Evolutionary conservation across 2,113 vertebrate genomes (phyloP).

Genomic region (Python bivittatus): DNA sequence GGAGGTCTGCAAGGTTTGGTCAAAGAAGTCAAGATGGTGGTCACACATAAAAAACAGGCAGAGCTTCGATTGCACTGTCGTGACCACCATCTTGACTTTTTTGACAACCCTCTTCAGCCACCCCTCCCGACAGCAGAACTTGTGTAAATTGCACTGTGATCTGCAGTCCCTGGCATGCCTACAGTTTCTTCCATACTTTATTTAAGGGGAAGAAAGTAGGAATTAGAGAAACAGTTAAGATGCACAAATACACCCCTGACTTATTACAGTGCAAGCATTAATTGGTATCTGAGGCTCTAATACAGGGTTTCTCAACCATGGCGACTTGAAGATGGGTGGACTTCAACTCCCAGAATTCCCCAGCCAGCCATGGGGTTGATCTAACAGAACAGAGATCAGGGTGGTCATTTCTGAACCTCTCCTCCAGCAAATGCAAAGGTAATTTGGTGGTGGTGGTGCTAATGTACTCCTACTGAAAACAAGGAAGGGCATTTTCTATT

Average conservation of each 20-base stretch:
- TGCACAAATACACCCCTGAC: not conserved
- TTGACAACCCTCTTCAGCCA: not conserved
- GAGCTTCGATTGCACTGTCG: not conserved
- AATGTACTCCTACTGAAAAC: slow-evolving; percentile 3
- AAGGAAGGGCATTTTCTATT: slow-evolving; percentile 10
- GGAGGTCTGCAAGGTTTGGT: not conserved
- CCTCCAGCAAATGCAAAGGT: not conserved
- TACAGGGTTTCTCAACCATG: too few relatives aligned
- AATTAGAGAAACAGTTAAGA: slow-evolving; percentile 1
- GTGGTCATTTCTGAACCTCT: not conserved
- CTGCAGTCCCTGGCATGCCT: not conserved
- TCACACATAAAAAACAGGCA: not conserved
- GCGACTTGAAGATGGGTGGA: too few relatives aligned
- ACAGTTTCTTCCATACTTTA: not conserved
- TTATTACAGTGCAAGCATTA: not conserved
- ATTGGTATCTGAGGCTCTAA: not conserved
- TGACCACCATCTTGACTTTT: not conserved
- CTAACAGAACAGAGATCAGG: not conserved
- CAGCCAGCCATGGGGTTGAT: too few relatives aligned
- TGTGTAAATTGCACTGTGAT: not conserved
- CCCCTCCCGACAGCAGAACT: not conserved
- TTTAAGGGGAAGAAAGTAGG: not conserved
- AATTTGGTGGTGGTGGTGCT: not conserved
- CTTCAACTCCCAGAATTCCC: too few relatives aligned
- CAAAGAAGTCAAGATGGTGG: not conserved